Evolutionary conservation across 1,140 invertebrate species (phyloP).

Genomic region (Anthonomus grandis): DNA sequence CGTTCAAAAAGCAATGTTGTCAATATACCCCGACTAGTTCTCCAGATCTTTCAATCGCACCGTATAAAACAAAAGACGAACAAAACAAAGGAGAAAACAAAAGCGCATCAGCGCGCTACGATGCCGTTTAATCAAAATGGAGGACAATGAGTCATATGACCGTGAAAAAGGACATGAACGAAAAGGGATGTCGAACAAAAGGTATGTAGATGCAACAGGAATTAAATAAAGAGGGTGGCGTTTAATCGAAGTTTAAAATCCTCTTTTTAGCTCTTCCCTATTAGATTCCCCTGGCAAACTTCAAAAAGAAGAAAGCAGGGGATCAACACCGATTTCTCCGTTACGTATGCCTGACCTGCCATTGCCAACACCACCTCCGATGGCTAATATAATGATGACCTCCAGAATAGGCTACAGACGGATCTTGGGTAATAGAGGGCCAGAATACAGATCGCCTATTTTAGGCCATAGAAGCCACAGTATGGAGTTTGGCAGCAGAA

Average conservation of each 20-base stretch:
- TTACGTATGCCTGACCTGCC: constrained; percentile 40
- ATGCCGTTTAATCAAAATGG: constrained; percentile 21
- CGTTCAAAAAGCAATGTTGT: no score
- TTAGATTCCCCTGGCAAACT: constrained; percentile 7
- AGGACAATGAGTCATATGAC: constrained; percentile 20
- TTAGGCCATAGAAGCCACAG: constrained; percentile 28
- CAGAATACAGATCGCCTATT: constrained; percentile 39
- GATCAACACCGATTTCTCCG: constrained; percentile 23
- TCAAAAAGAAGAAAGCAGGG: constrained; percentile 14
- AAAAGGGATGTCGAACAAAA: constrained; percentile 17
- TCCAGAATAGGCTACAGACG: constrained; percentile 41
- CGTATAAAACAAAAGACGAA: not conserved
- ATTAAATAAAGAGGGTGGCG: constrained; percentile 5
- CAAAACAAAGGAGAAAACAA: not conserved
- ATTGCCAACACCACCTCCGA: constrained; percentile 45
- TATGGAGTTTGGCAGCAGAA: constrained; percentile 13
- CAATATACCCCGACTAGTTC: no score
- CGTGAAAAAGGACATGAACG: not conserved
- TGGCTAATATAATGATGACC: constrained; percentile 44
- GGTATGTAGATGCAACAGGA: constrained; percentile 7
- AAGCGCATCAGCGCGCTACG: not conserved
- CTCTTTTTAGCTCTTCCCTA: constrained; percentile 11
- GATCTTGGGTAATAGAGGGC: constrained; percentile 36
- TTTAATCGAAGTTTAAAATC: not conserved
- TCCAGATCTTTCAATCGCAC: no score